Evolutionary conservation across 2,113 vertebrate genomes (phyloP).

Genomic region (Noctilio leporinus): DNA sequence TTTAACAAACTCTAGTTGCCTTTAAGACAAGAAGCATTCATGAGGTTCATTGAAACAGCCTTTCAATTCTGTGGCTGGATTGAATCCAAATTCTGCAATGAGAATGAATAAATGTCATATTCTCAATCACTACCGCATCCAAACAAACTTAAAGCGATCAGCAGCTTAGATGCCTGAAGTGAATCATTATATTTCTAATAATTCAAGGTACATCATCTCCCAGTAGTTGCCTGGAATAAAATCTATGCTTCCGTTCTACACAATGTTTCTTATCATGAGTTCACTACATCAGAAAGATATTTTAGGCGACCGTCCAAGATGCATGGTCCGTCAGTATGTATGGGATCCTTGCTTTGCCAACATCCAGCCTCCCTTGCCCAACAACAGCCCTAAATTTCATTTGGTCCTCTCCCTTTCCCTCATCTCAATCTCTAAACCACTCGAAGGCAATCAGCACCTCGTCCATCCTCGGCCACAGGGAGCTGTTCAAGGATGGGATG

Average conservation of each 20-base stretch:
- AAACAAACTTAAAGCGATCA: not conserved
- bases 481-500: not conserved
- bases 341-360: not conserved
- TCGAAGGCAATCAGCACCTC: not conserved
- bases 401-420: not conserved
- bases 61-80: not conserved
- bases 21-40: conserved; percentile 3
- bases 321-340: not conserved
- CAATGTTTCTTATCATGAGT: not conserved
- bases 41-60: not conserved
- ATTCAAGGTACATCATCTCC: not conserved
- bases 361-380: not conserved
- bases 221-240: not conserved
- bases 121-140: not conserved
- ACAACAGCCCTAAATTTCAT: not conserved
- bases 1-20: not conserved
- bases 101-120: not conserved
- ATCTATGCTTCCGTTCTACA: not conserved
- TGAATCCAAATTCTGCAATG: not conserved
- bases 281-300: not conserved
- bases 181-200: not conserved
- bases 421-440: not conserved
- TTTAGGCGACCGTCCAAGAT: not conserved
- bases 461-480: not conserved
- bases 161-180: not conserved